These are phyloP conservation scores for Bugulina stolonifera DNA, from an alignment of 2,888 invertebrate species.

Conservation along the genomic window DNA sequence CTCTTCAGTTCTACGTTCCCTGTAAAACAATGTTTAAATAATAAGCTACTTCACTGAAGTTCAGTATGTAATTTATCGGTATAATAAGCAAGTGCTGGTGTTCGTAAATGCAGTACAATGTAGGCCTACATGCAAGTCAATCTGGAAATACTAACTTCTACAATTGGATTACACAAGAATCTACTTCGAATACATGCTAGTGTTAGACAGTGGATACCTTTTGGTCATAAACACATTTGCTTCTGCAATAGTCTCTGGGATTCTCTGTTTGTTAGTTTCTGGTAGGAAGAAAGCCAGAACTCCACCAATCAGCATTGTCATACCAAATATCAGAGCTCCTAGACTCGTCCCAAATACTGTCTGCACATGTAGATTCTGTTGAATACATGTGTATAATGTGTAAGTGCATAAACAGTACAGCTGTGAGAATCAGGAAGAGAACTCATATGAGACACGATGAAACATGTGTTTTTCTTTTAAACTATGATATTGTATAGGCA, in stretches of 20 bases:
- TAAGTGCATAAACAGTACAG: too few species aligned
- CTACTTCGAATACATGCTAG: too few species aligned
- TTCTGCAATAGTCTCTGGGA: constrained; percentile 25
- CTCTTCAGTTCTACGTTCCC: not conserved
- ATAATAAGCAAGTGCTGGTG: not conserved
- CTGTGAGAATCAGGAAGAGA: too few species aligned
- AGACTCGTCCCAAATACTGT: constrained; percentile 10
- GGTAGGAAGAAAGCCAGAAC: not conserved
- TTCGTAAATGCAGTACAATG: too few species aligned
- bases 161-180: too few species aligned
- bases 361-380: not conserved
- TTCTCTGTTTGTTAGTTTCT: constrained; percentile 17
- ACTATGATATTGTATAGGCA: too few species aligned
- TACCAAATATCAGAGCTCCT: constrained; percentile 19
- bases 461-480: too few species aligned
- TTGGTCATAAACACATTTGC: constrained; percentile 5
- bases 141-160: too few species aligned
- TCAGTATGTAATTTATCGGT: not conserved
- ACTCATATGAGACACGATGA: too few species aligned
- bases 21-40: not conserved
- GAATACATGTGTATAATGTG: not conserved
- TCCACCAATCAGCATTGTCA: constrained; percentile 12
- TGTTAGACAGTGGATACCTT: not conserved
- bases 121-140: too few species aligned
- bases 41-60: not conserved